Evolutionary conservation across 2,113 vertebrate genomes (phyloP).

Genomic region (Cyanocitta stelleri): DNA sequence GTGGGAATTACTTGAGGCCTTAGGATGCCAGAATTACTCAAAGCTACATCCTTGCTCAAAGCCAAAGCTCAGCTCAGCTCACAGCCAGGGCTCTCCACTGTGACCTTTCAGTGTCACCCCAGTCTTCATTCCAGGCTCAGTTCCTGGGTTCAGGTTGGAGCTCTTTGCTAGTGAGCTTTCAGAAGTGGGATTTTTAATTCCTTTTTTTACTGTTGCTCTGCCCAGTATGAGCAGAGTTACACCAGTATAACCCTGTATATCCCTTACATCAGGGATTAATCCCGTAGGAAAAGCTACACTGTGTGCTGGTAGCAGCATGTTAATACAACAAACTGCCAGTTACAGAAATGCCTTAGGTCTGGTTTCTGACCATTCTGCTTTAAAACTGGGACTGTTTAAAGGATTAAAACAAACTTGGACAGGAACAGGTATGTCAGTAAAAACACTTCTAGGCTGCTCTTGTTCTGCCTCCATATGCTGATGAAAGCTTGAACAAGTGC

Average conservation of each 20-base stretch:
- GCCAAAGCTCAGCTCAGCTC: not conserved
- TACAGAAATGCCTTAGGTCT: not conserved
- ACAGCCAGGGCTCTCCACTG: rapidly evolving
- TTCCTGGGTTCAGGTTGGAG: not conserved
- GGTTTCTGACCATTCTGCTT: not conserved
- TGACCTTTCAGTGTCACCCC: not conserved
- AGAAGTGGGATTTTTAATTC: not conserved
- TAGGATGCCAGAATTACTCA: not conserved
- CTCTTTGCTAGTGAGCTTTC: not conserved
- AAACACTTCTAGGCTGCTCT: not conserved
- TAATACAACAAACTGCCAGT: not conserved
- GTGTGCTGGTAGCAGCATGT: not conserved
- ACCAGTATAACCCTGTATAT: not conserved
- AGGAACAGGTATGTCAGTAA: not conserved
- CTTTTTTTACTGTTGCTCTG: not conserved
- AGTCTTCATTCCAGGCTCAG: not conserved
- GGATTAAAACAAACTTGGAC: not conserved
- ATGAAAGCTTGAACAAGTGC: not conserved
- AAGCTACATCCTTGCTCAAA: not conserved
- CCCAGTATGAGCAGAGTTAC: not conserved
- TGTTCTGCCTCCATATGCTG: not conserved
- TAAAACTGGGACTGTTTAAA: not conserved
- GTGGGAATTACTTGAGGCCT: slow-evolving; percentile 7
- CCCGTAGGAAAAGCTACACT: not conserved
- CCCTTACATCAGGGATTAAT: not conserved